These are phyloP conservation scores for Microcebus jonahi DNA, from an alignment of 2,113 vertebrate species.

Conservation along the genomic window DNA sequence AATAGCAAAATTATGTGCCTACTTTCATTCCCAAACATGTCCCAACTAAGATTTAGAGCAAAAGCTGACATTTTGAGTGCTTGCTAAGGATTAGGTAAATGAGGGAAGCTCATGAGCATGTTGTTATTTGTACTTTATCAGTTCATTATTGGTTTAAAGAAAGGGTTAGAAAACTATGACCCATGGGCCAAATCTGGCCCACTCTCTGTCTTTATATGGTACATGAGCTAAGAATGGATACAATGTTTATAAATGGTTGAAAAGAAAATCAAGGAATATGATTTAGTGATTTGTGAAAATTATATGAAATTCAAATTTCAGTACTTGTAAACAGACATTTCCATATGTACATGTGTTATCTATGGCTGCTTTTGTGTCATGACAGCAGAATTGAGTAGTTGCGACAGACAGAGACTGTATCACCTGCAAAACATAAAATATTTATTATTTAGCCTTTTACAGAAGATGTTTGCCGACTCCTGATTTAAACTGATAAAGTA, in stretches of 20 bases:
- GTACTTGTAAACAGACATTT: not conserved
- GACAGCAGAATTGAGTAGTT: not conserved
- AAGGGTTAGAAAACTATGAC: not conserved
- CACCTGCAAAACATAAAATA: not conserved
- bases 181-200: accelerated
- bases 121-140: not conserved
- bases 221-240: not conserved
- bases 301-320: not conserved
- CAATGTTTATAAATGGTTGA: not conserved
- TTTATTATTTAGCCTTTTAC: not conserved
- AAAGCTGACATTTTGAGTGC: not conserved
- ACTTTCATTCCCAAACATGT: not conserved
- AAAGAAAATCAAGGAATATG: not conserved
- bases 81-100: not conserved
- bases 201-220: not conserved
- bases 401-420: not conserved
- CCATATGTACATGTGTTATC: not conserved
- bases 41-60: not conserved
- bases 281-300: conserved; percentile 3
- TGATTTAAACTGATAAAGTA: conserved; percentile 43
- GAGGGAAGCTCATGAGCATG: not conserved
- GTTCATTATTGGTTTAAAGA: not conserved
- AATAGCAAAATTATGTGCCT: not conserved
- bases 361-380: not conserved
- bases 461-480: not conserved